Base-by-base conservation (phyloP, 2,797 vertebrate genomes). In the Champsocephalus esox region DNA sequence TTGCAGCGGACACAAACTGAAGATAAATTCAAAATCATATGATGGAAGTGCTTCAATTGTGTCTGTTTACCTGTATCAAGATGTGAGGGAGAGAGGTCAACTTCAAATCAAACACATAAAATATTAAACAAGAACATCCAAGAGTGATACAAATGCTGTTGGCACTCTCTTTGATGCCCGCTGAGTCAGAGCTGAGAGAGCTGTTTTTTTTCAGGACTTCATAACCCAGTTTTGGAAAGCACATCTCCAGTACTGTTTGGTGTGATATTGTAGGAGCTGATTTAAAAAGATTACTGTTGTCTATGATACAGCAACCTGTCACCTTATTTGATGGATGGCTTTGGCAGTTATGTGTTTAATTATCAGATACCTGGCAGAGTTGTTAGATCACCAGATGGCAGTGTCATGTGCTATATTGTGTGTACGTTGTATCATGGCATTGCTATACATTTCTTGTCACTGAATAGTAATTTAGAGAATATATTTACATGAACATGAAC, bases 101-200 rank as follows among this genome's bases (percentile, higher is more conserved):
- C 84, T 83, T 85, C 16, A 87, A 88, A 91, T 91, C 82, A 90
- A 86, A 84, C 83, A 91, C 90, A 89, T 92, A 72, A 84, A 89
- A 92, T 86, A 92, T 91, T 91, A 86, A 93, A 75, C 65, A 84
- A 80, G 73, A 86, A 81, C 79, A 81, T 87, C 81, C 68, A 73
- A 76, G 73, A 75, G 83, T 87, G 66, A 85, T 8, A 69, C 84
- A 90, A 92, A 41, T 66, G 90, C 80, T 92, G 77, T 84, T 85
- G 88, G 88, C 89, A 78, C 70, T 91, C 70, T 68, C 81, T 92
- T 90, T 92, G 88, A 91, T 89, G 83, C 82, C 73, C 52, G 41
- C 84, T 86, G 78, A 87, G 84, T 83, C 76, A 70, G 66, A 82
- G 84, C 80, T 79, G 79, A 82, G 73, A 60, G 70, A 63, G 46